Conservation (phyloP, 1,140 invertebrate species). For the Trissolcus basalis region DNA sequence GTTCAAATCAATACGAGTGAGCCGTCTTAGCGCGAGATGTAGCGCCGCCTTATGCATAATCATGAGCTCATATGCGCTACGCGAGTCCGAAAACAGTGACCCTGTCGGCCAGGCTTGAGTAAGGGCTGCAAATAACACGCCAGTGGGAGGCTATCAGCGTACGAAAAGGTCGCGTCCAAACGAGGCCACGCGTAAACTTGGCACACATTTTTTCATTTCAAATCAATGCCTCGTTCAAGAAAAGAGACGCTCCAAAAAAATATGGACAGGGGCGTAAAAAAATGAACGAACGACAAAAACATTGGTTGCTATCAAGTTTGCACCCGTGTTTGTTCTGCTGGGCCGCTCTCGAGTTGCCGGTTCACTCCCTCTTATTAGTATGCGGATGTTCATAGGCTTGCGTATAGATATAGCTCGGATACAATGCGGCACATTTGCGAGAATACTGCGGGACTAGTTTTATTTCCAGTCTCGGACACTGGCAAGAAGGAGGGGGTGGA, state of each 20-base stretch:
- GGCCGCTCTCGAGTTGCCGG: neutral
- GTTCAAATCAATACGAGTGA: constrained; percentile 64
- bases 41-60: constrained; percentile 68
- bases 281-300: constrained; percentile 3
- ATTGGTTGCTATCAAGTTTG: neutral
- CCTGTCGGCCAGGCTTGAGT: constrained; percentile 6
- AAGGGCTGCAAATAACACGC: too few relatives aligned
- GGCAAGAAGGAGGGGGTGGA: neutral
- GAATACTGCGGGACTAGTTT: constrained; percentile 11
- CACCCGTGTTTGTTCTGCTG: too few relatives aligned
- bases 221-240: too few relatives aligned
- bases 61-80: constrained; percentile 65
- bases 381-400: neutral
- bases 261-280: too few relatives aligned
- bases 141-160: too few relatives aligned
- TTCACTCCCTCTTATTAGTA: constrained; percentile 7
- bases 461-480: neutral
- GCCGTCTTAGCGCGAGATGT: constrained; percentile 59
- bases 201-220: constrained; percentile 52
- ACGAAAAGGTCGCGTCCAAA: constrained; percentile 66
- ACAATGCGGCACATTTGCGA: constrained; percentile 7
- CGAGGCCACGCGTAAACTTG: constrained; percentile 64
- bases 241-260: too few relatives aligned
- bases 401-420: neutral
- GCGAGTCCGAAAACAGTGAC: constrained; percentile 58